Conservation (phyloP, 2,113 vertebrate genomes). For the Catharus bicknelli region DNA sequence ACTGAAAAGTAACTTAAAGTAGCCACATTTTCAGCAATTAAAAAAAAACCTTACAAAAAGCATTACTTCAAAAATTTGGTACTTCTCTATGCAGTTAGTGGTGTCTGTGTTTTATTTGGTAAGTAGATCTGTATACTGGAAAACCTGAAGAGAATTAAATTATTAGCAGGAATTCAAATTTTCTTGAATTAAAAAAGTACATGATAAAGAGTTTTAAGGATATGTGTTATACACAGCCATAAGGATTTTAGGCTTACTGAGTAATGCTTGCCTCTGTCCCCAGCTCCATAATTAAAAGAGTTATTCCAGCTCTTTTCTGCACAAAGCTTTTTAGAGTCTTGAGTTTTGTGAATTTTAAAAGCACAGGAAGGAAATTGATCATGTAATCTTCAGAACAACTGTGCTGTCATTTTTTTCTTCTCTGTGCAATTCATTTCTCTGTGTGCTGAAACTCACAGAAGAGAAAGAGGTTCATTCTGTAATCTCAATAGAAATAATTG, state of each 20-base stretch:
- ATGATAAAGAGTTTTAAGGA: not conserved
- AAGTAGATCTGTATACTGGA: not conserved
- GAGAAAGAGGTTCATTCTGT: not conserved
- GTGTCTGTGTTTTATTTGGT: not conserved
- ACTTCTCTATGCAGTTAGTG: not conserved
- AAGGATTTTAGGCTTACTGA: not conserved
- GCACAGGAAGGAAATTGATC: conserved; percentile 41
- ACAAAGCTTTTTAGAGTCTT: conserved; percentile 2
- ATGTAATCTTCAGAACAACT: conserved; percentile 33
- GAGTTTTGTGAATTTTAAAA: conserved; percentile 39
- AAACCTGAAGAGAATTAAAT: not conserved
- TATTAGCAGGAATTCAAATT: not conserved
- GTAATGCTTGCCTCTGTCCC: not conserved
- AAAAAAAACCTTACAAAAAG: not conserved
- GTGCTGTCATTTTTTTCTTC: conserved; percentile 24
- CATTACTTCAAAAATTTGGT: not conserved
- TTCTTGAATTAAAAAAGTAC: not conserved
- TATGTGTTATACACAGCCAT: not conserved
- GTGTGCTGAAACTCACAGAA: not conserved
- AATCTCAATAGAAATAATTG: conserved; percentile 20
- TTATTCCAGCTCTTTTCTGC: conserved; percentile 24
- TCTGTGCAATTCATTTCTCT: conserved; percentile 7
- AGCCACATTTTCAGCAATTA: not conserved
- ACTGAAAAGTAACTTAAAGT: not conserved
- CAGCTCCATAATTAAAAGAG: conserved; percentile 18